Evolutionary conservation across 2,888 invertebrate species (phyloP).

Genomic region (Tipula lateralis): DNA sequence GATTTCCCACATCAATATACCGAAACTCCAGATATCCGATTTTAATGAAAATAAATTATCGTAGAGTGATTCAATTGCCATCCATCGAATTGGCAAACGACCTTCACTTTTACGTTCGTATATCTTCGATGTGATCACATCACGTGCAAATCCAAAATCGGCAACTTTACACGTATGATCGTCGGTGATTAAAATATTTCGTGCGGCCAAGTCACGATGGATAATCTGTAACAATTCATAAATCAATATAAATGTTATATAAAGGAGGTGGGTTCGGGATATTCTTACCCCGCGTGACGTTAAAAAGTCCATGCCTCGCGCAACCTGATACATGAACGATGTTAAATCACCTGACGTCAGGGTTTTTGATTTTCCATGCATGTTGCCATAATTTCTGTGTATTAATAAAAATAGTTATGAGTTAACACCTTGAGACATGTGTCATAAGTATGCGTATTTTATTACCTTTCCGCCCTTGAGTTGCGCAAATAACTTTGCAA

Average conservation of each 20-base stretch:
- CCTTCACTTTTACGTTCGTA: conserved; percentile 83
- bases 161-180: conserved; percentile 88
- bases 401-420: background rate
- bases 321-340: conserved; percentile 86
- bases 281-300: conserved; percentile 72
- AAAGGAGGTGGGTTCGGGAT: too few species aligned
- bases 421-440: background rate
- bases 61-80: conserved; percentile 92
- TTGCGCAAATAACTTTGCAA: conserved; percentile 81
- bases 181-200: conserved; percentile 81
- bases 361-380: conserved; percentile 63
- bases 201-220: conserved; percentile 83
- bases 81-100: conserved; percentile 80
- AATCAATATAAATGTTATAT: too few species aligned
- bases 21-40: conserved; percentile 95
- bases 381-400: conserved; percentile 48
- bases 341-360: conserved; percentile 83
- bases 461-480: conserved; percentile 70
- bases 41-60: conserved; percentile 91
- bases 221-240: conserved; percentile 72
- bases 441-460: background rate
- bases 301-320: conserved; percentile 83
- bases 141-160: conserved; percentile 90
- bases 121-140: conserved; percentile 81
- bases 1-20: conserved; percentile 92